Evolutionary conservation across 2,797 vertebrate species (phyloP), one percentile per base, ranked within the genome.

Genomic region (Sorex maritimensis): DNA sequence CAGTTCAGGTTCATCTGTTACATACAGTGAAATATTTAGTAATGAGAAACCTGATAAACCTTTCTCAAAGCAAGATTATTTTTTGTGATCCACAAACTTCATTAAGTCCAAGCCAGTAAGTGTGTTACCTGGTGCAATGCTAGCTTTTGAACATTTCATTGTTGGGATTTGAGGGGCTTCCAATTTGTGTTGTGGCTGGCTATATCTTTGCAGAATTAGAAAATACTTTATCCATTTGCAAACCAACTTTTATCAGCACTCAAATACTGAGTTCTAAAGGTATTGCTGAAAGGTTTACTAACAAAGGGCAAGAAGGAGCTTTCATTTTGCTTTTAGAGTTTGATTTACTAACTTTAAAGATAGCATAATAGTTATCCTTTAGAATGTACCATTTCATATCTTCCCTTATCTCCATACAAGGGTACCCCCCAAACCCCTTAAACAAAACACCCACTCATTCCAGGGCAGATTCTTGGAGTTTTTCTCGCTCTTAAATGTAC

Each of bases 301-400:
- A 44, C 41, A 84, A 88, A 84, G 71, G 28, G 87, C 71, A 92
- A 68, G 14, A 82, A 67, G 30, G 81, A 82, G 4, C 63, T 82
- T 88, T 38, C 49, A 14, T 52, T 88, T 91, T 92, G 61, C n/a
- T 69, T 88, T 91, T 75, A 95, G 55, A 67, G 87, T 87, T 94
- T 77, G 71, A 67, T 80, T 86, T 84, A 63, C 81, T 80, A 1
- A 67, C 55, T 87, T 94, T 87, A 95, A 93, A 86, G 52, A 72
- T 80, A 94, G 73, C 1, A 15, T 75, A 72, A 61, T 68, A 77
- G 52, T 83, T 85, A 77, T 46, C 81, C 65, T 73, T 68, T 26
- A 86, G 46, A 41, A 81, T 15, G 71, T 78, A 74, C 38, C 0
- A 44, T 81, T 79, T 34, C 69, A 65, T 84, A 61, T 69, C 30